phyloP scores from a whole-genome alignment of 92 coral and sea anemone genomes.

The Epizoanthus rinbou region DNA sequence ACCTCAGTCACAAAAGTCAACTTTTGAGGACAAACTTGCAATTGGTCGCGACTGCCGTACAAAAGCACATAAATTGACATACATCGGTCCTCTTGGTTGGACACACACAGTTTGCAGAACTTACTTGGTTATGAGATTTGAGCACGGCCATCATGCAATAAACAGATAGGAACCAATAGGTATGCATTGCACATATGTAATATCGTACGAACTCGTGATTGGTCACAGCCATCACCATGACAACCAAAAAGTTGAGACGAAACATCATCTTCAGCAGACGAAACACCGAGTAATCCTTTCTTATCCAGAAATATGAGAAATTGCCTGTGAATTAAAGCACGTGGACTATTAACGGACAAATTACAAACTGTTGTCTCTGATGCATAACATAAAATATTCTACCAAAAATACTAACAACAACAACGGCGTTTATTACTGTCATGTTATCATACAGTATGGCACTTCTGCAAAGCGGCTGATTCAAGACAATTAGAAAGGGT shows the following conservation, averaged over 20 bases:
- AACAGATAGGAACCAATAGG: slow-evolving; percentile 96
- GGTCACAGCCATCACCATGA: slow-evolving; percentile 99
- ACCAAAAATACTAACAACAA: neutral
- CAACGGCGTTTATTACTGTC: too few species aligned
- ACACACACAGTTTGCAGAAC: neutral
- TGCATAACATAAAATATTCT: too few species aligned
- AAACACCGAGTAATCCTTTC: slow-evolving; percentile 93
- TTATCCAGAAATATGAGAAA: slow-evolving; percentile 94
- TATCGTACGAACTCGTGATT: slow-evolving; percentile 98
- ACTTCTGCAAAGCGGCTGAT: too few species aligned
- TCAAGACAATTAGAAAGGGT: too few species aligned
- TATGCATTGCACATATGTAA: slow-evolving; percentile 99
- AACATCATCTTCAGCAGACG: slow-evolving; percentile 97
- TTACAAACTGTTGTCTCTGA: too few species aligned
- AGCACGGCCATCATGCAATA: slow-evolving; percentile 94
- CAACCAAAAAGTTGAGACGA: slow-evolving; percentile 95
- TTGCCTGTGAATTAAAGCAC: slow-evolving; percentile 66
- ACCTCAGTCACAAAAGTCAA: too few species aligned
- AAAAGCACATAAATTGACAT: neutral
- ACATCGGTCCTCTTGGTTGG: neutral
- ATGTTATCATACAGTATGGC: too few species aligned
- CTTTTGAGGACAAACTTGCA: too few species aligned
- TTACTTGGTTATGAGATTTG: slow-evolving; percentile 82
- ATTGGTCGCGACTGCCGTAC: neutral
- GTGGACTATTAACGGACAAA: neutral